A percentile compares a stretch with the other conserved stretches of the same genome.
These are phyloP conservation scores for Latrodectus geometricus DNA, from an alignment of 1,140 invertebrate genomes.

Conservation along the genomic window DNA sequence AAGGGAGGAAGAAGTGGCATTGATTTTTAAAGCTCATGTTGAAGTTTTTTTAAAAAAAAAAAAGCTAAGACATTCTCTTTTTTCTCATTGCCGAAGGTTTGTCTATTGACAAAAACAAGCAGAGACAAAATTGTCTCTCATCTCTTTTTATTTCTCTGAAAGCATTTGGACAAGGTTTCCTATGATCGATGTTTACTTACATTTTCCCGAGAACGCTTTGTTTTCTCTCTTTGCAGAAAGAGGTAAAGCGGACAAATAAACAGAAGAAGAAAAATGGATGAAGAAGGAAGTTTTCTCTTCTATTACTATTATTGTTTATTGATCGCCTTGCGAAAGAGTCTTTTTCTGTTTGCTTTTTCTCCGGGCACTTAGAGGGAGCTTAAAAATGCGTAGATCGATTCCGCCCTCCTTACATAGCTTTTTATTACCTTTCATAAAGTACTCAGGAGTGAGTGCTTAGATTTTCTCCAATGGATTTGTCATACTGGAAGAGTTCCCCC, in stretches of 20 bases:
- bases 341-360: conserved; percentile 26
- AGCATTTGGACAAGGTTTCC: conserved; percentile 29
- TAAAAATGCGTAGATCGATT: conserved; percentile 30
- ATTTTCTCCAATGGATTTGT: conserved; percentile 31
- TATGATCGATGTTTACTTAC: conserved; percentile 51
- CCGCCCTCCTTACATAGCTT: neutral
- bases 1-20: too few species aligned
- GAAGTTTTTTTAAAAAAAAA: too few species aligned
- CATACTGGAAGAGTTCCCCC: neutral
- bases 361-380: conserved; percentile 14
- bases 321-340: conserved; percentile 18
- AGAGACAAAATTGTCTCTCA: neutral
- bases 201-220: conserved; percentile 24
- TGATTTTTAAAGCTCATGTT: too few species aligned
- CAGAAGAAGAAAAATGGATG: neutral
- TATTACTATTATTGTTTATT: conserved; percentile 35
- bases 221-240: conserved; percentile 14
- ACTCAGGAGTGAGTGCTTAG: neutral
- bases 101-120: neutral
- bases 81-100: neutral
- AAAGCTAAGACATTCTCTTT: too few species aligned
- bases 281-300: neutral
- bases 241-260: conserved; percentile 15
- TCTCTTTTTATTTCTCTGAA: conserved; percentile 27
- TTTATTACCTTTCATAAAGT: conserved; percentile 43